Conservation (phyloP, 2,797 vertebrate species). For the Mareca penelope region DNA sequence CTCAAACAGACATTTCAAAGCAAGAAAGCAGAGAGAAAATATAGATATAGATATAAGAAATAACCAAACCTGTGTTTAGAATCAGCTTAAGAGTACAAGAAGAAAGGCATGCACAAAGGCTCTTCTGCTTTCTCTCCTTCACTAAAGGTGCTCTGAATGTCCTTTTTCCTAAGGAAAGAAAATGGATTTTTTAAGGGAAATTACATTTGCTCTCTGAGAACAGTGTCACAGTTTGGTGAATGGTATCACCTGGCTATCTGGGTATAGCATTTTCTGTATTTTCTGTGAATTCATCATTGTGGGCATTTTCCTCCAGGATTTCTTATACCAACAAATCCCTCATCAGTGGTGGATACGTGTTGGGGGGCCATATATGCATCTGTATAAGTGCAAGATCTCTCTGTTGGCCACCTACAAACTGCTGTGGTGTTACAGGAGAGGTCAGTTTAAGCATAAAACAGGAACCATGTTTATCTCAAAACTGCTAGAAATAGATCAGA, state of each 20-base stretch:
- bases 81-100: not conserved
- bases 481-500: not conserved
- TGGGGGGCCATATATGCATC: no score
- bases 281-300: not conserved
- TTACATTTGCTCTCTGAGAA: not conserved
- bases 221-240: not conserved
- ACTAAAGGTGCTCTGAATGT: not conserved
- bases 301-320: not conserved
- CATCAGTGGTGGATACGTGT: not conserved
- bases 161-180: not conserved
- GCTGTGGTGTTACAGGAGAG: not conserved
- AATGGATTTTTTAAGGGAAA: not conserved
- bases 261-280: not conserved
- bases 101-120: not conserved
- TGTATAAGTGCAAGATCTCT: accelerated
- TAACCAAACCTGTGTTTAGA: not conserved
- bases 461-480: not conserved
- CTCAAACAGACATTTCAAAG: conserved; percentile 10
- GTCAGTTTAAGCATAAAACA: not conserved
- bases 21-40: not conserved
- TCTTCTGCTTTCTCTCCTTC: not conserved
- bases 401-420: not conserved
- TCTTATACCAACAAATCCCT: not conserved
- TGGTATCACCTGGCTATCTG: not conserved
- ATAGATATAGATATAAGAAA: not conserved